Base-by-base conservation (phyloP, 2,797 vertebrate genomes). In the Lagorchestes hirsutus region DNA sequence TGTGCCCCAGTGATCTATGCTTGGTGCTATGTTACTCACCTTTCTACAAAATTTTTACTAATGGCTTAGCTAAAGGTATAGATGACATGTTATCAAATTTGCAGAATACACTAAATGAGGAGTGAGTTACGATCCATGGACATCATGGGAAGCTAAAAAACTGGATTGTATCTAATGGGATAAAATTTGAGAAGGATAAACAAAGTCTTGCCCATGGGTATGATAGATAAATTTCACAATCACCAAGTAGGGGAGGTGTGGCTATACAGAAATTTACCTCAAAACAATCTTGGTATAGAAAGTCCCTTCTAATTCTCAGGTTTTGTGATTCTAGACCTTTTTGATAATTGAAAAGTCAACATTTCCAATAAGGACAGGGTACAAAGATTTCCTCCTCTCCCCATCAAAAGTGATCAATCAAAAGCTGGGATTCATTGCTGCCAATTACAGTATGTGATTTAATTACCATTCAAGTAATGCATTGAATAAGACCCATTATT, bases 401-500 rank as follows among this genome's bases (percentile, higher is more conserved):
- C 55, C 11, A 92, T 56, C 74, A 82, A 82, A 82, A 46, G 22
- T 82, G 40, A 58, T 29, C 40, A 58, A 58, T 58, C 57, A 58
- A 58, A 28, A 58, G 13, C 31, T 28, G 40, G 59, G 55, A 57
- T 46, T 56, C 4, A 92, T 5, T 50, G 40, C 28, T 92, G 55
- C 55, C 55, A 92, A 50, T 92, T 56, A 92, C 18, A 92, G 90
- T 52, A 55, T 31, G 34, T 82, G 54, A 56, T 93, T 54, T 0
- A 87, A 29, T n/a, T 92, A 40, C 55, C 55, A 67, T 27, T 91
- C 57, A 74, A 94, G 46, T 24, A n/a, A 96, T 22, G 5, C 82
- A 62, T 54, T 22, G 16, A 31, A 0, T 5, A 13, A 27, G 56
- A 0, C 62, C 2, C 0, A 8, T 3, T 87, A 4, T 10, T 18